Conservation (phyloP, 1,140 invertebrate genomes). For the Drosophila saltans region DNA sequence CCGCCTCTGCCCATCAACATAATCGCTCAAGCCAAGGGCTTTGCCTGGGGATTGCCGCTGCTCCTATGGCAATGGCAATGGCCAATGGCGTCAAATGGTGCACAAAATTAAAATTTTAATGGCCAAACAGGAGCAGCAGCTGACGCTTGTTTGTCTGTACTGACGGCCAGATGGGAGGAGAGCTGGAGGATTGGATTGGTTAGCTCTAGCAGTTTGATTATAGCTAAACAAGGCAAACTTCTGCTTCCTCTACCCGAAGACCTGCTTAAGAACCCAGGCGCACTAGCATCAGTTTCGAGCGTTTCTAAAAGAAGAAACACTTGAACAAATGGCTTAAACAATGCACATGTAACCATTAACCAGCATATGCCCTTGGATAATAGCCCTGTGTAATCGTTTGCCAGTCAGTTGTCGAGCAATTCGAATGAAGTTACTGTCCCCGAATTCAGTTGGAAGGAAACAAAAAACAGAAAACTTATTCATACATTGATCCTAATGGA, state of each 20-base stretch:
- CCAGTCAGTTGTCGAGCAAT: not conserved
- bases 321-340: not conserved
- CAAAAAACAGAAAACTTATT: too few relatives aligned
- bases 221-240: not conserved
- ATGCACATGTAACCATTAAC: not conserved
- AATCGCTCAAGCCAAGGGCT: slow-evolving; percentile 80
- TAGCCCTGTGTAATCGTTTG: not conserved
- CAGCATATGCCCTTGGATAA: not conserved
- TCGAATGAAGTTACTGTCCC: not conserved
- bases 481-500: too few relatives aligned
- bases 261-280: not conserved
- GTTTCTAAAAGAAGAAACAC: not conserved
- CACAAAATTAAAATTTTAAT: slow-evolving; percentile 82
- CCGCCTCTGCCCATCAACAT: slow-evolving; percentile 63
- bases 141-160: slow-evolving; percentile 63
- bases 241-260: not conserved
- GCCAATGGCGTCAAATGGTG: slow-evolving; percentile 64
- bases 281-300: not conserved
- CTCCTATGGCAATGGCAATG: slow-evolving; percentile 43
- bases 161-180: slow-evolving; percentile 28
- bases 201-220: slow-evolving; percentile 33
- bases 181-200: not conserved
- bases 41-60: slow-evolving; percentile 55
- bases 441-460: too few relatives aligned
- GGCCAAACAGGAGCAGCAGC: slow-evolving; percentile 48